Evolutionary conservation across 2,797 vertebrate species (phyloP), one percentile per base, ranked within the genome.

Genomic region (Corythornis leucogaster): DNA sequence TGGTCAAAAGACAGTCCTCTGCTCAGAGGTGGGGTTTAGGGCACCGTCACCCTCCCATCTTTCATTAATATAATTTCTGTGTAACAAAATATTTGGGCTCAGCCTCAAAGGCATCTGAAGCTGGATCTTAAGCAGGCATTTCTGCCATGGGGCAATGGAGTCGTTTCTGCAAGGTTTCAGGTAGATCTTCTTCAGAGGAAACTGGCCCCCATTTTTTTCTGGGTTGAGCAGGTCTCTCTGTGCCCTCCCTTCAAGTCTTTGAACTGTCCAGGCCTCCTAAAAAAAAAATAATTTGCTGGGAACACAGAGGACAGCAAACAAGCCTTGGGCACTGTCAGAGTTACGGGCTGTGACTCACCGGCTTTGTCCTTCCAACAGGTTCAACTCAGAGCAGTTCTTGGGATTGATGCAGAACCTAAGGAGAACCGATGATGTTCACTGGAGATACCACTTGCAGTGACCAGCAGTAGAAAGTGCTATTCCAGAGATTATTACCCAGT

Each of bases 21-120:
- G 28, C 68, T 68, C 80, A 68, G 42, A 57, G 0, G 0, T 20
- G 48, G 43, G 22, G 35, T 26, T 51, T 46, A 0, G 0, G 74
- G 28, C 57, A 57, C 31, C 59, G 66, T 33, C n/a, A 33, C n/a
- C 15, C 62, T 66, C 53, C 20, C 31, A 19, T 25, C 13, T 6
- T 38, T 50, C 0, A 0, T 43, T 45, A 45, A 30, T n/a, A 21
- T 30, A 3, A 61, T 68, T 80, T 64, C 58, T 61, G 43, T 16
- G 43, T 12, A 54, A 16, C 15, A 51, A 71, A 76, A 66, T 8
- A 58, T 59, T 31, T 16, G 1, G 26, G 6, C 8, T 6, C 43
- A 59, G 50, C 48, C 80, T 63, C n/a, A 48, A 63, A 67, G 53
- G 21, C 33, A 15, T 30, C 64, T 58, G 40, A 40, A 59, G 11